Evolutionary conservation across 2,113 vertebrate genomes (phyloP).

Genomic region (Ia io): DNA sequence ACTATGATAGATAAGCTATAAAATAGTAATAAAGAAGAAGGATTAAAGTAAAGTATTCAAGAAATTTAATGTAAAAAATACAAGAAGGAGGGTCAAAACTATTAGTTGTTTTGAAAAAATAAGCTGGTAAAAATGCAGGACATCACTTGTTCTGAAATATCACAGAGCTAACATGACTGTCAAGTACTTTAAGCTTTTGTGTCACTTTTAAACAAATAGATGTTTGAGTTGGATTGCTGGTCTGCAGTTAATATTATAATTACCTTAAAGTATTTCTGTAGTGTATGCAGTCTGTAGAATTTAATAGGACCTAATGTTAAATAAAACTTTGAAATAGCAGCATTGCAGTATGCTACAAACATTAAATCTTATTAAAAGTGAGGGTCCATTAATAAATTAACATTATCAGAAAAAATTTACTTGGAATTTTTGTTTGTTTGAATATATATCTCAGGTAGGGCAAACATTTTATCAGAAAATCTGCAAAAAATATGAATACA

Average conservation of each 20-base stretch:
- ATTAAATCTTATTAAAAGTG: constrained; percentile 28
- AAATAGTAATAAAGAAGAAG: constrained; percentile 42
- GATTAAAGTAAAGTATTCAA: not conserved
- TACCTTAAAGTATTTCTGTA: constrained; percentile 46
- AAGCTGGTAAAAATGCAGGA: not conserved
- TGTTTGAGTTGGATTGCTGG: not conserved
- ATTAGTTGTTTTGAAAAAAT: constrained; percentile 24
- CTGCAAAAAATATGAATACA: not conserved
- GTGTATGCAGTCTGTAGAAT: constrained; percentile 4
- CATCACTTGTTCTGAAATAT: constrained; percentile 42
- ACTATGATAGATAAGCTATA: not conserved
- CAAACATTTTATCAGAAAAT: not conserved
- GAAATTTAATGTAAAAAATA: constrained; percentile 20
- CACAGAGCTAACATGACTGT: constrained; percentile 9
- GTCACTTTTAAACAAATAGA: constrained; percentile 48
- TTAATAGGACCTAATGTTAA: not conserved
- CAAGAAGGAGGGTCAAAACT: not conserved
- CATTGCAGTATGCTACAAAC: not conserved
- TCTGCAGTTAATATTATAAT: constrained; percentile 48
- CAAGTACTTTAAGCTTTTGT: constrained; percentile 43
- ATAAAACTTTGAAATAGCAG: not conserved
- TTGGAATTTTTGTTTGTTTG: not conserved
- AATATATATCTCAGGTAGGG: not conserved
- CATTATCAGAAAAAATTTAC: constrained; percentile 12
- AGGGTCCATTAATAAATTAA: not conserved